Percentiles rank a stretch among this genome's conserved stretches.
phyloP scores from a whole-genome alignment of 2,113 vertebrate genomes.

The Pitta sordida region DNA sequence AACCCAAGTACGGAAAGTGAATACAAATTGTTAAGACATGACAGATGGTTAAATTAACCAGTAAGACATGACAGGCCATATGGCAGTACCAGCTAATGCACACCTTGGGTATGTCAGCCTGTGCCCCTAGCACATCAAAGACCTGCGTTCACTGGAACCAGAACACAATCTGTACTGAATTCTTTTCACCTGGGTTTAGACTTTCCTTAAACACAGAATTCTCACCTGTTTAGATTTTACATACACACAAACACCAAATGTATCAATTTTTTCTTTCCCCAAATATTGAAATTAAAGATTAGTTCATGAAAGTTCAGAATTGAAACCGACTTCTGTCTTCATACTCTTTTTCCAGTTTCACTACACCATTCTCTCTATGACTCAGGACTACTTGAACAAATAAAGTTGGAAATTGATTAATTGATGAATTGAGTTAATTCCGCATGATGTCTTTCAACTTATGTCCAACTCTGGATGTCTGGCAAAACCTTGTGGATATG shows the following conservation, averaged over 20 bases:
- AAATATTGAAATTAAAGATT: not conserved
- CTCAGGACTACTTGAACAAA: not conserved
- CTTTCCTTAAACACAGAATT: not conserved
- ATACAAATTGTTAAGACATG: not conserved
- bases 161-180: not conserved
- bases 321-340: not conserved
- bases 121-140: not conserved
- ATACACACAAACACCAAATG: not conserved
- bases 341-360: not conserved
- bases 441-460: not conserved
- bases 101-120: not conserved
- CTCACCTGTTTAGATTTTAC: not conserved
- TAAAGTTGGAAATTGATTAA: not conserved
- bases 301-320: not conserved
- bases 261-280: not conserved
- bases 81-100: conserved; percentile 33
- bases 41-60: conserved; percentile 61
- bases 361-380: not conserved
- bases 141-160: not conserved
- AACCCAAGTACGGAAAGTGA: not conserved
- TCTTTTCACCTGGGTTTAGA: not conserved
- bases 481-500: not conserved
- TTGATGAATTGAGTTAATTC: not conserved
- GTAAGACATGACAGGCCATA: conserved; percentile 28
- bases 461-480: not conserved